Evolutionary conservation across 2,113 vertebrate species (phyloP), one percentile per base, ranked within the genome.

Genomic region (Nothobranchius furzeri): DNA sequence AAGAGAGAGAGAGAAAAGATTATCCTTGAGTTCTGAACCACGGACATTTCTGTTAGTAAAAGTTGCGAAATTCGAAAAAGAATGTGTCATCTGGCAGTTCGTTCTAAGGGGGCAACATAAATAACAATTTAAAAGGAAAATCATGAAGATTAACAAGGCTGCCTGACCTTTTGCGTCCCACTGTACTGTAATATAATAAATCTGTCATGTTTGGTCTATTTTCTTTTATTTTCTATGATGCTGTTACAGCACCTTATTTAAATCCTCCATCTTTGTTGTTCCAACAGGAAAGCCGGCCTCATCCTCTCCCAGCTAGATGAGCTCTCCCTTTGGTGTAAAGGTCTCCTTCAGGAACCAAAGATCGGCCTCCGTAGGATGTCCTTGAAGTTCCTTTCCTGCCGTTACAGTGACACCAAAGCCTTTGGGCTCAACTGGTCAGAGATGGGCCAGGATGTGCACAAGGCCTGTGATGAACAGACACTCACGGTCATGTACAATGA

Each of bases 391-490:
- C 93, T 98, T 5, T 94, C 95, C 65, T 99, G 98, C 81, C 96
- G 96, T 64, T 99, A 99, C 92, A 98, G 95, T 0, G 98, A 99
- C 90, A 96, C 96, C 87, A 97, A 96, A 84, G 93, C 94, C 52
- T 95, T 96, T 0, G 95, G 95, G 60, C 91, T 98, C 2, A 94
- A 95, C 89, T 99, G 98, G 98, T 91, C 92, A 0, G 93, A 95
- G 83, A 94, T 98, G 81, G 94, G 94, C 78, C 95, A 93, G 45
- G 97, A 97, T 79, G 93, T 98, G 20, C 93, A 95, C 87, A 98
- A 98, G 90, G 96, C 96, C 0, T 99, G 97, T 1, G 96, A 99
- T 57, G 95, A 98, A 81, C 98, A 99, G 90, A 93, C 88, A 4
- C 93, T 99, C 62, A 94, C 93, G 0, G 91, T 99, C 76, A 95